Conservation (phyloP, 2,888 invertebrate species). For the Spialia ferax region DNA sequence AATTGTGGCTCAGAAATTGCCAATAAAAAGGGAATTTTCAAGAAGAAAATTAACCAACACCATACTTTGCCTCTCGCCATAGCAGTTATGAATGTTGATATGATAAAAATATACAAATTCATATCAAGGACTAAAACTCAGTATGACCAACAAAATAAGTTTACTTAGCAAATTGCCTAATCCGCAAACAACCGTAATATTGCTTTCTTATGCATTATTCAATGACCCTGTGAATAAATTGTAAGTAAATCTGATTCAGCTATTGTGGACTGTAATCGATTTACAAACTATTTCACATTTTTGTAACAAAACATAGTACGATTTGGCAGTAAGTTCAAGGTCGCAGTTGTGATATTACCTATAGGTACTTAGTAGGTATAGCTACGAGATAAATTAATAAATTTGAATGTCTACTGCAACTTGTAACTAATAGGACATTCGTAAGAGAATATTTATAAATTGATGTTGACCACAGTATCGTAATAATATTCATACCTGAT, state of each 20-base stretch:
- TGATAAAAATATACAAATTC: constrained; percentile 21
- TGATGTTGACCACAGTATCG: too few relatives aligned
- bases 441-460: too few relatives aligned
- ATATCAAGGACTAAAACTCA: constrained; percentile 24
- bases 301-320: constrained; percentile 25
- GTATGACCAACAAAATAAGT: constrained; percentile 47
- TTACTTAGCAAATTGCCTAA: constrained; percentile 49
- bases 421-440: not conserved
- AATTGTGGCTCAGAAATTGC: constrained; percentile 52
- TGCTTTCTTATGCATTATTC: constrained; percentile 41
- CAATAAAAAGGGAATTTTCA: constrained; percentile 48
- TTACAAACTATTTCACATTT: constrained; percentile 38
- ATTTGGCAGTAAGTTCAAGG: constrained; percentile 39
- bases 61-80: constrained; percentile 21
- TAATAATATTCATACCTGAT: too few relatives aligned
- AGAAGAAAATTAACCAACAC: constrained; percentile 39
- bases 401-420: not conserved
- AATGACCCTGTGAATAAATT: constrained; percentile 41
- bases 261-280: constrained; percentile 37
- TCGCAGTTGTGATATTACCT: constrained; percentile 13
- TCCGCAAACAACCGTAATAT: constrained; percentile 41
- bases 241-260: constrained; percentile 34
- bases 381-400: not conserved
- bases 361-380: too few relatives aligned
- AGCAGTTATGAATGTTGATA: not conserved